A percentile compares a stretch with the other conserved stretches of the same genome.
Conservation (phyloP, 2,797 vertebrate species). For the Hippoglossus hippoglossus region DNA sequence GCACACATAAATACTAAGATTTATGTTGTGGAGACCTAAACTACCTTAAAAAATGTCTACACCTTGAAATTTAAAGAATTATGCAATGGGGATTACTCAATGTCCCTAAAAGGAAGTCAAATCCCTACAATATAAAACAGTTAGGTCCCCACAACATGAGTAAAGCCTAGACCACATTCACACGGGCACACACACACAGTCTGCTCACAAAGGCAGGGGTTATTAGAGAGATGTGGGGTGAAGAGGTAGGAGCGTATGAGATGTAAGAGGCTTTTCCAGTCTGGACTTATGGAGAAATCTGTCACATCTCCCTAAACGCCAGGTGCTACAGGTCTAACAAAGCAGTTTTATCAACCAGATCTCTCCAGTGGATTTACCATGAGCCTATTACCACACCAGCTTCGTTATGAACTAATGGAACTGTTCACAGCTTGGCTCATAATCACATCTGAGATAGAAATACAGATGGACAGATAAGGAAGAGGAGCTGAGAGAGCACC, state of each 20-base stretch:
- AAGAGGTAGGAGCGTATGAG: conserved; percentile 64
- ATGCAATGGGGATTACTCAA: not conserved
- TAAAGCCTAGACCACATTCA: conserved; percentile 37
- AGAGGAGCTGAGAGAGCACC: not conserved
- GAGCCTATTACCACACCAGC: conserved; percentile 68
- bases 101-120: too few relatives aligned
- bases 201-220: conserved; percentile 48
- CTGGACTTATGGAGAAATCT: conserved; percentile 79
- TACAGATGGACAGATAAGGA: conserved; percentile 31
- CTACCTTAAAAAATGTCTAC: too few relatives aligned
- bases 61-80: not conserved
- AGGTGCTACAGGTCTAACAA: conserved; percentile 74
- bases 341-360: conserved; percentile 77
- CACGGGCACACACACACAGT: conserved; percentile 33
- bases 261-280: conserved; percentile 82
- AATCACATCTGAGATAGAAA: conserved; percentile 56
- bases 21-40: too few relatives aligned
- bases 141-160: not conserved
- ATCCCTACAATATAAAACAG: not conserved
- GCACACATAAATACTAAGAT: not conserved
- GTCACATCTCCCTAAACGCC: conserved; percentile 73
- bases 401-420: conserved; percentile 63
- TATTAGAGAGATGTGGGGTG: conserved; percentile 71
- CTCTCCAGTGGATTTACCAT: conserved; percentile 69
- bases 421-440: conserved; percentile 38